These are phyloP conservation scores for Temnothorax curvispinosus DNA, from an alignment of 1,140 invertebrate genomes.

Conservation along the genomic window DNA sequence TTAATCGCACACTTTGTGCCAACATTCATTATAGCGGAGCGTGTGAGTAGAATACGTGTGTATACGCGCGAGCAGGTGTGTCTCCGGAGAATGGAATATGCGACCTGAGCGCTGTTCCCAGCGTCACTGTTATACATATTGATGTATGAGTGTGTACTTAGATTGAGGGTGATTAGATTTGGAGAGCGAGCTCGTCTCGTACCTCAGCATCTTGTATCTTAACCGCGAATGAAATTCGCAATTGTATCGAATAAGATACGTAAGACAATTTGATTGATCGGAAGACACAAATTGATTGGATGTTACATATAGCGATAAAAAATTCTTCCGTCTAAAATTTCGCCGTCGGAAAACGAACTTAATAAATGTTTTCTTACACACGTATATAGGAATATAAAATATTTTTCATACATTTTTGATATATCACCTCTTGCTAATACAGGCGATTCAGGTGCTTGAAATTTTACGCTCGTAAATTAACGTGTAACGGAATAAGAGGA, in stretches of 20 bases:
- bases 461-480: constrained; percentile 26
- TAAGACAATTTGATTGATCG: not conserved
- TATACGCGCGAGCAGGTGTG: not conserved
- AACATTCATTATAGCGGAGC: constrained; percentile 35
- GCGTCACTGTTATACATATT: constrained; percentile 42
- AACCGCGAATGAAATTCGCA: not conserved
- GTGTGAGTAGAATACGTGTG: constrained; percentile 13
- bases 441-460: not conserved
- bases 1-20: constrained; percentile 53
- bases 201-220: not conserved
- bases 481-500: constrained; percentile 19
- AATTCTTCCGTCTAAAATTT: not conserved
- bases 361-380: not conserved
- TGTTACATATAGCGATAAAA: not conserved
- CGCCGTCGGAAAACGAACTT: not conserved
- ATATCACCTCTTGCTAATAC: not conserved
- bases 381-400: not conserved
- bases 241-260: not conserved
- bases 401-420: not conserved
- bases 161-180: constrained; percentile 51
- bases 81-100: constrained; percentile 18
- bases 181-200: constrained; percentile 9
- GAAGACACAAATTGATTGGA: not conserved
- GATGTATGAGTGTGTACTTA: constrained; percentile 50
- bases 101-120: constrained; percentile 16